Evolutionary conservation across 2,797 vertebrate species (phyloP), one percentile per base, ranked within the genome.

Genomic region (Falco rusticolus): DNA sequence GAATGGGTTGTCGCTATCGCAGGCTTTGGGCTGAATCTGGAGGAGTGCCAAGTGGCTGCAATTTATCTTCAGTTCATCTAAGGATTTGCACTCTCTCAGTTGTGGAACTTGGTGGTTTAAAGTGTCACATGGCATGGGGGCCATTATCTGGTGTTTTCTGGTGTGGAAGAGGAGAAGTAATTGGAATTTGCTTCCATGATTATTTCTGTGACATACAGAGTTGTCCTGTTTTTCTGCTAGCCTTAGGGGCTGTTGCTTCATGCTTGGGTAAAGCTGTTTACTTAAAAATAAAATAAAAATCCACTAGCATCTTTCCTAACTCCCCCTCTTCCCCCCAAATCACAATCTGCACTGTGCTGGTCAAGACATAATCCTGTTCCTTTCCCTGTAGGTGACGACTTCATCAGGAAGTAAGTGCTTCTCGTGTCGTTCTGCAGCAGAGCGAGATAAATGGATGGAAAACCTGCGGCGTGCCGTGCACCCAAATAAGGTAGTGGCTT

Each of bases 391-490:
- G 99, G 99, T 99, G 97, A 99, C 99, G 50, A 99, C 99, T 86
- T 99, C 99, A 51, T 99, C 99, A 31, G 99, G 99, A 97, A 99
- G 99, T 96, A 99, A 99, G 97, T 99, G 99, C 97, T 99, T 99
- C 97, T 99, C 99, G 51, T 99, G 99, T 89, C 99, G 99, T 26
- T 99, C 99, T 4, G 98, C 99, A 70, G 99, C 99, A 6, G 99
- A 99, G 97, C 99, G 99, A 96, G 99, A 99, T 98, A 99, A 99
- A 98, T 99, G 99, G 99, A 99, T 99, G 99, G 99, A 99, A 98
- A 99, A 99, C 96, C 98, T 99, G 96, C 98, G 99, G 96, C 98
- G 99, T 90, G 99, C 99, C 2, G 99, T 99, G 80, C 99, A 99
- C 94, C 99, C 99, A 68, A 99, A 99, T 98, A 99, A 99, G 99